Base-by-base conservation (phyloP, 2,888 invertebrate species). In the Phortica magna region DNA sequence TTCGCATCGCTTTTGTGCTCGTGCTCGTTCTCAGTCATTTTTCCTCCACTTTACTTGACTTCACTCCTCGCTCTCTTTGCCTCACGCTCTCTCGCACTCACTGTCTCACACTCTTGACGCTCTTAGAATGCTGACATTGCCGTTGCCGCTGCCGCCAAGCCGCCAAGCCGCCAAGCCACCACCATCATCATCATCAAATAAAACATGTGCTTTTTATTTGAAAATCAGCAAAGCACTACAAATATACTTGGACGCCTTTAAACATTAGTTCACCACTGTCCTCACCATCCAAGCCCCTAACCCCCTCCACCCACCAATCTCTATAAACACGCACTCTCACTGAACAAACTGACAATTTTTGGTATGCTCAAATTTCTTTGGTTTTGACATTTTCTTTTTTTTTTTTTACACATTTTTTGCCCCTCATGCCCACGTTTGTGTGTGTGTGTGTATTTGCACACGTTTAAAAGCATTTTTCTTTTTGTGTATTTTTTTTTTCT, bases 141-240 rank as follows among this genome's bases (percentile, higher is more conserved):
- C 67, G 42, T 7, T 0, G 64, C 79, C 81, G 81, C 71, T 61
- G 22, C 75, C 76, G 41, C 41, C n/a, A 43, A 31, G 72, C n/a
- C 19, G 61, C 53, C 59, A n/a, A n/a, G n/a, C n/a, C n/a, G n/a
- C n/a, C n/a, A n/a, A n/a, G 22, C 19, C 72, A 55, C 31, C 48
- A 43, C 61, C 73, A 22, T 22, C 43, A 41, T 42, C 53, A 77
- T 81, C 48, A 9, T 9, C 48, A 48, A 78, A 75, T 82, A 79
- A 78, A 76, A 81, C 78, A 83, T 84, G 81, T 77, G 84, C 77
- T 73, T 81, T 76, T 82, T 81, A 81, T 79, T 82, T 72, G 22
- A 17, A 61, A 61, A 61, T 61, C 61, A 61, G 61, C 19, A 61
- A 22, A 22, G 74, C 65, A 73, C 73, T 12, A 57, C 48, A n/a